Conservation (phyloP, 2,888 invertebrate species). For the Chrysotoxum bicinctum region DNA sequence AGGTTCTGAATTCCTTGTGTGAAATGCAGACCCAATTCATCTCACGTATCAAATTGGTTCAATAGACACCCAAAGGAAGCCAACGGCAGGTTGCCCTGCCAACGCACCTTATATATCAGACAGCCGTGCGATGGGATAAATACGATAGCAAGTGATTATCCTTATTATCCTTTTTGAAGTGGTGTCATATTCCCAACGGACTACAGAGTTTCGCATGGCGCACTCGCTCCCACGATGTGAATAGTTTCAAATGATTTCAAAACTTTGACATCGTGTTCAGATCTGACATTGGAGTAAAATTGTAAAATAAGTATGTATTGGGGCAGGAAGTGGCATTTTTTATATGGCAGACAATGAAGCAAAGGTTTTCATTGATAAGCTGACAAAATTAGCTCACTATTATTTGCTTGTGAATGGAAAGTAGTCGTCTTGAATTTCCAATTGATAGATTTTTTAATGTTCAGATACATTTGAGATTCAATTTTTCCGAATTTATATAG, state of each 20-base stretch:
- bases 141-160: slow-evolving; percentile 73
- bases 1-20: slow-evolving; percentile 51
- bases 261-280: slow-evolving; percentile 56
- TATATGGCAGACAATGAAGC: background rate
- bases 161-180: slow-evolving; percentile 73
- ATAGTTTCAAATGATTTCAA: slow-evolving; percentile 67
- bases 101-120: slow-evolving; percentile 66
- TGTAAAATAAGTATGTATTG: background rate
- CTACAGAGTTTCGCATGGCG: slow-evolving; percentile 43
- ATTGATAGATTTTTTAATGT: background rate
- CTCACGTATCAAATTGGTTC: slow-evolving; percentile 71
- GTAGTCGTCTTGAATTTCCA: slow-evolving; percentile 9
- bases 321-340: slow-evolving; percentile 46
- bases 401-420: background rate
- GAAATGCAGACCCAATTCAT: slow-evolving; percentile 63
- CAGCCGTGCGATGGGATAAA: slow-evolving; percentile 65
- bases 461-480: background rate
- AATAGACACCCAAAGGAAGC: slow-evolving; percentile 69
- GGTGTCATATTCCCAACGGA: slow-evolving; percentile 60
- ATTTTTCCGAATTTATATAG: background rate
- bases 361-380: slow-evolving; percentile 31
- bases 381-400: slow-evolving; percentile 16
- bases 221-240: slow-evolving; percentile 69
- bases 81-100: slow-evolving; percentile 64
- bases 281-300: slow-evolving; percentile 49